phyloP scores from a whole-genome alignment of 64 coral and sea anemone genomes.

The Stylophora pistillata region DNA sequence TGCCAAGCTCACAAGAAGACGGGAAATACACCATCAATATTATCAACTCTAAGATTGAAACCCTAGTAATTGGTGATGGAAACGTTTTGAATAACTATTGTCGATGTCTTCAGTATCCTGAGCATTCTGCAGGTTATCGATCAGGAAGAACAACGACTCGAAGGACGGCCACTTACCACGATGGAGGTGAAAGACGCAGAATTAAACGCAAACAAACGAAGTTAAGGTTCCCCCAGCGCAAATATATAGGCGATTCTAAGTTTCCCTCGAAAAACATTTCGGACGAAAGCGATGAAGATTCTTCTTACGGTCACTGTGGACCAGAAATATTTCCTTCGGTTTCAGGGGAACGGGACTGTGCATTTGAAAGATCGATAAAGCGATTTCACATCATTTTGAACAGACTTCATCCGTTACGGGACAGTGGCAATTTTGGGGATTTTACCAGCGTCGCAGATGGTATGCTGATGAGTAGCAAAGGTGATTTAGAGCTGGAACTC shows the following conservation, averaged over 20 bases:
- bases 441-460: conserved; percentile 7
- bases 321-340: neutral
- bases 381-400: neutral
- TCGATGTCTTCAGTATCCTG: neutral
- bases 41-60: neutral
- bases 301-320: too few relatives aligned
- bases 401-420: neutral
- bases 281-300: neutral
- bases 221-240: neutral
- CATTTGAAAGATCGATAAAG: neutral
- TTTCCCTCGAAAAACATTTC: neutral
- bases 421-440: neutral
- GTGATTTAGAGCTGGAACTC: neutral
- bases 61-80: neutral
- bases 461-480: neutral
- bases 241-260: neutral
- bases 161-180: neutral
- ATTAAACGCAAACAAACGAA: neutral
- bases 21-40: too few relatives aligned
- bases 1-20: too few relatives aligned
- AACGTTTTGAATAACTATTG: neutral
- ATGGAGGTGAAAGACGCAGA: neutral
- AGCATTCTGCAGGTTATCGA: neutral
- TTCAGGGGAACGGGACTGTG: neutral
- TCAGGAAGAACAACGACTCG: neutral